Percentiles rank a stretch among this genome's conserved stretches.
These are phyloP conservation scores for Meles meles DNA, from an alignment of 2,113 vertebrate species.

Conservation along the genomic window DNA sequence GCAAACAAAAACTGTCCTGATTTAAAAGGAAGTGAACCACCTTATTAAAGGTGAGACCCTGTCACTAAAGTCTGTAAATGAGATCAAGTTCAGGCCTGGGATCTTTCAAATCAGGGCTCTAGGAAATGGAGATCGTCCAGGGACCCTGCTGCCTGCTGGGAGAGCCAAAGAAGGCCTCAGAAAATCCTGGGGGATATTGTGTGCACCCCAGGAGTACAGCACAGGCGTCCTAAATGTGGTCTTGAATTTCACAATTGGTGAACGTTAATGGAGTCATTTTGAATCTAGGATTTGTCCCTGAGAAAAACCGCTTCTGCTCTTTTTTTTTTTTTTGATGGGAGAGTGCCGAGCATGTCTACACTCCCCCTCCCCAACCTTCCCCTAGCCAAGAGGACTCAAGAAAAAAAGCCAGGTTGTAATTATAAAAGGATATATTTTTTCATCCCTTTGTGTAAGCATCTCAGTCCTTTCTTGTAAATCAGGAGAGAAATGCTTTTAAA, in stretches of 20 bases:
- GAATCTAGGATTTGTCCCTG: not conserved
- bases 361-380: not conserved
- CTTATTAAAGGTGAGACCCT: slow-evolving; percentile 48
- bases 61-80: slow-evolving; percentile 53
- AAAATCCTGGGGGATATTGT: not conserved
- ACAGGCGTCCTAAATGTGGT: accelerated
- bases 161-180: not conserved
- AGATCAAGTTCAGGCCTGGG: not conserved
- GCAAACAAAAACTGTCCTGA: not conserved
- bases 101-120: not conserved
- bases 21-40: not conserved
- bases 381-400: not conserved
- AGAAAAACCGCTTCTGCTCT: not conserved
- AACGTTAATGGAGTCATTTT: accelerated
- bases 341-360: not conserved
- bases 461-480: not conserved
- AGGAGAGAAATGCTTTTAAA: not conserved
- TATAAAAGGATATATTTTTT: not conserved
- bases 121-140: not conserved
- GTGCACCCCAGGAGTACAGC: not conserved
- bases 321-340: not conserved
- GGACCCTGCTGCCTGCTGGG: accelerated
- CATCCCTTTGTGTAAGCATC: not conserved
- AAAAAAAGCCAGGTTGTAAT: not conserved
- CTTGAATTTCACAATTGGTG: not conserved